Evolutionary conservation across 2,888 invertebrate species (phyloP).

Genomic region (Eumacrocentrus americanus): DNA sequence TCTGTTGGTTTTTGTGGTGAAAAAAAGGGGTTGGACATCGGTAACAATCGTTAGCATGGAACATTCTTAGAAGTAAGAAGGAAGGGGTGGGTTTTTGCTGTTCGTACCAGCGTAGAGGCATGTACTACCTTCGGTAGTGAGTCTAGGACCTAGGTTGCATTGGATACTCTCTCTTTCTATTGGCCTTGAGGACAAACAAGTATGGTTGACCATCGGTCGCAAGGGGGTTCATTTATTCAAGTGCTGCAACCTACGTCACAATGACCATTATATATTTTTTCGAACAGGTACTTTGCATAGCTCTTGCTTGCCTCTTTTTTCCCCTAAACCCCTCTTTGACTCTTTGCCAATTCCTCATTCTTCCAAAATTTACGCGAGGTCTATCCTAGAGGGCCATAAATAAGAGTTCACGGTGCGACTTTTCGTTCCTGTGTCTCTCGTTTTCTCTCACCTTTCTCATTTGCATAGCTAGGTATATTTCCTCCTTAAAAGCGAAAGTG

Average conservation of each 20-base stretch:
- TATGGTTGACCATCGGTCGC: conserved; percentile 11
- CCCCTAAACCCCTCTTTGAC: conserved; percentile 1
- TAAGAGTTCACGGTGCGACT: conserved; percentile 13
- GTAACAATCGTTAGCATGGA: not conserved
- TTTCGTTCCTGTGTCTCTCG: not conserved
- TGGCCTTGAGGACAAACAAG: not conserved
- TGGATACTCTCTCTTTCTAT: conserved; percentile 16
- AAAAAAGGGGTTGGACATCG: conserved; percentile 9
- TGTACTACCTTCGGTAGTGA: no score
- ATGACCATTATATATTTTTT: conserved; percentile 33
- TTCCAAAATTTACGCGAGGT: conserved; percentile 12
- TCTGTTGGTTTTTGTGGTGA: not conserved
- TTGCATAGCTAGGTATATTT: no score
- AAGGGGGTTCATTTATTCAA: conserved; percentile 49
- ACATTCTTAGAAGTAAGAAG: conserved; percentile 5
- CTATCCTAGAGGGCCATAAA: conserved; percentile 20
- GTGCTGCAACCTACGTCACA: conserved; percentile 41
- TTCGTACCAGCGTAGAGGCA: no score
- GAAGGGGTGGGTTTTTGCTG: no score
- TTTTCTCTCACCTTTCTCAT: no score
- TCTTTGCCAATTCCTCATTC: not conserved
- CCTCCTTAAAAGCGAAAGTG: not conserved
- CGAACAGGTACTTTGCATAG: not conserved
- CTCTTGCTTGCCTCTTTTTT: conserved; percentile 4
- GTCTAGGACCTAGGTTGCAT: no score